Base-by-base conservation (phyloP, 92 coral and sea anemone genomes). In the Porites cylindrica region DNA sequence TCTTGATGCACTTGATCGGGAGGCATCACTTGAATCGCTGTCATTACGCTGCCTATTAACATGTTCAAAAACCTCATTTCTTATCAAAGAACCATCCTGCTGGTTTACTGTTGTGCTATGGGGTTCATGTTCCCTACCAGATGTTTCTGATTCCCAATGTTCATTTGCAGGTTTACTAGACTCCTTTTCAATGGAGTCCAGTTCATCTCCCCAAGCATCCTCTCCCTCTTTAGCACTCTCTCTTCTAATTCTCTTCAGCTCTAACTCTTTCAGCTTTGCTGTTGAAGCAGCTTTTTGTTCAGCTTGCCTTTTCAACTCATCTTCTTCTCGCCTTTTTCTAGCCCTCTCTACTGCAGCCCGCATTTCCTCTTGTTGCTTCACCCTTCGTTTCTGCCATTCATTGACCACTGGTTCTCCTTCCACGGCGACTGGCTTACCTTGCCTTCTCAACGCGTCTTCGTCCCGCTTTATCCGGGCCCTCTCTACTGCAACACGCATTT, bases 341-440 rank as follows among this genome's bases (percentile, higher is more conserved):
- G 99, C 99, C 70, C 96, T 90, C 71, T 97, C 99, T 51, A 95
- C 95, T 64, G 95, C 93, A 24, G 89, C 90, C 61, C 93, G 97
- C 98, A 93, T 95, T 75, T 95, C 98, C 72, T 90, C 93, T 67
- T 92, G 99, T 62, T 97, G 97, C 53, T 90, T 93, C 77, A 77
- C 86, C 21, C 94, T 63, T 9, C 88, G 91, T 50, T 80, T 75
- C 78, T 92, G 84, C 91, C 93, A 95, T 7, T 93, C 98, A 19
- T 70, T 82, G 7, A 21, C 62, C 17, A 73, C 90, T 62, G 84
- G 81, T 68, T 83, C 87, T 72, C 82, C 95, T 71, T 85, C 92
- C 24, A 86, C 90, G 63, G 94, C 23, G 7, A 75, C 56, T 9
- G 86, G 84, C 24, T 95, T 92, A 10, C 89, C 88, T 75, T 88